Evolutionary conservation across 2,888 invertebrate species (phyloP).

Genomic region (Plusia festucae): DNA sequence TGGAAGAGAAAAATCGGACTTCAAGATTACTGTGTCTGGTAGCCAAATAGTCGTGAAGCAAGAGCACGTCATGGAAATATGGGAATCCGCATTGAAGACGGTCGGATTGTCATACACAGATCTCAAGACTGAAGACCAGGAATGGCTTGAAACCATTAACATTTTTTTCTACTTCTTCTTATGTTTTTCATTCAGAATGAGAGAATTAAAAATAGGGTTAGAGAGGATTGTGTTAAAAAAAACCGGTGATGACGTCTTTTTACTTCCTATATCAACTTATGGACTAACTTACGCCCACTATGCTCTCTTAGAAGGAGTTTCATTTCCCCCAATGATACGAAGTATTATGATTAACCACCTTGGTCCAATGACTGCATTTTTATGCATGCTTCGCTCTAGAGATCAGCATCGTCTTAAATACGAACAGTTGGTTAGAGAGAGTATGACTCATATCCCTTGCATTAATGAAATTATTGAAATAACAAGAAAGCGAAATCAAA

Average conservation of each 20-base stretch:
- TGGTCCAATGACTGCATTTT: constrained; percentile 1
- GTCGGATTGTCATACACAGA: background rate
- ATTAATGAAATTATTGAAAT: background rate
- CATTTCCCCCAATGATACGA: background rate
- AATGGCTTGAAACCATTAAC: background rate
- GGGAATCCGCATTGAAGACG: background rate
- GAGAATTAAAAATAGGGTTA: background rate
- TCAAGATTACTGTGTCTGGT: background rate
- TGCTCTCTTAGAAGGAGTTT: background rate
- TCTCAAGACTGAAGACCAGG: background rate
- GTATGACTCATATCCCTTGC: background rate
- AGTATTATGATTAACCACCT: background rate
- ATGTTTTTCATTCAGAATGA: background rate
- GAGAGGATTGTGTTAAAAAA: background rate
- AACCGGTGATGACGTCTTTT: background rate
- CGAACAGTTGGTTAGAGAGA: background rate
- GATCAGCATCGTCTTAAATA: background rate
- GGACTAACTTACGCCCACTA: background rate
- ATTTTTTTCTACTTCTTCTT: background rate
- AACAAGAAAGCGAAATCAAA: background rate
- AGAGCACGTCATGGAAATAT: background rate
- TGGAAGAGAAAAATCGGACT: background rate
- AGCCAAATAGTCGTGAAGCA: background rate
- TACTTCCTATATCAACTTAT: background rate
- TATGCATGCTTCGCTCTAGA: background rate